phyloP scores from a whole-genome alignment of 2,797 vertebrate genomes.

The Poeciliopsis turneri region DNA sequence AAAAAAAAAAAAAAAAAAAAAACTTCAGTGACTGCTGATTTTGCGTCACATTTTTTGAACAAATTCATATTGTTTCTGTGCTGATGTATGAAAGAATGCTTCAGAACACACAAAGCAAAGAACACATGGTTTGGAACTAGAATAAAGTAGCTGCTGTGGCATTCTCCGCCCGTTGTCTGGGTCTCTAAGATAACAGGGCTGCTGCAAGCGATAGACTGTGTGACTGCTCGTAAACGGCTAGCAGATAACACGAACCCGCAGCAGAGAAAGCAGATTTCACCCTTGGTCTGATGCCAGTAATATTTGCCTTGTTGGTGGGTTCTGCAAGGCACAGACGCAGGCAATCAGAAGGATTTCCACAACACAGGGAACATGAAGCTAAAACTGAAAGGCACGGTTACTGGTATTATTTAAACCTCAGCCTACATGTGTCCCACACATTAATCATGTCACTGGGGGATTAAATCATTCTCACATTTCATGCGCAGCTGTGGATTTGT shows the following conservation, averaged over 20 bases:
- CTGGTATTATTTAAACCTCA: slow-evolving; percentile 11
- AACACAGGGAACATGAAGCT: slow-evolving; percentile 25
- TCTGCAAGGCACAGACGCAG: slow-evolving; percentile 38
- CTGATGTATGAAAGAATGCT: slow-evolving; percentile 15
- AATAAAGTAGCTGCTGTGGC: slow-evolving; percentile 59
- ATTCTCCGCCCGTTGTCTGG: slow-evolving; percentile 68
- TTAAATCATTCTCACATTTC: slow-evolving; percentile 17
- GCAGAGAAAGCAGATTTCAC: slow-evolving; percentile 69
- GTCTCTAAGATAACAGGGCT: slow-evolving; percentile 71
- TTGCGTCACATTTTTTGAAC: slow-evolving; percentile 41
- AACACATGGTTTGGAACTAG: slow-evolving; percentile 39
- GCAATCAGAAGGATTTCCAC: slow-evolving; percentile 39
- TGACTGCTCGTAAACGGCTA: slow-evolving; percentile 75
- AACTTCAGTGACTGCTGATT: slow-evolving; percentile 15
- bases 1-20: background rate
- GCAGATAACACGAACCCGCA: slow-evolving; percentile 70
- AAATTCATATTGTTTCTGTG: slow-evolving; percentile 47
- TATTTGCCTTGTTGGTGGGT: slow-evolving; percentile 64
- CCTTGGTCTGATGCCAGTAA: slow-evolving; percentile 62
- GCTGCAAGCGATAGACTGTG: slow-evolving; percentile 72
- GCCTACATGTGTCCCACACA: slow-evolving; percentile 15
- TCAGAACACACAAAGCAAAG: slow-evolving; percentile 18
- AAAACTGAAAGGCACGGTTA: slow-evolving; percentile 19
- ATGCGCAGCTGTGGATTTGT: slow-evolving; percentile 16
- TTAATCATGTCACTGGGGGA: slow-evolving; percentile 12